A percentile compares a stretch with the other conserved stretches of the same genome.
These are phyloP conservation scores for Thomomys bottae DNA, from an alignment of 2,113 vertebrate species.

Conservation along the genomic window DNA sequence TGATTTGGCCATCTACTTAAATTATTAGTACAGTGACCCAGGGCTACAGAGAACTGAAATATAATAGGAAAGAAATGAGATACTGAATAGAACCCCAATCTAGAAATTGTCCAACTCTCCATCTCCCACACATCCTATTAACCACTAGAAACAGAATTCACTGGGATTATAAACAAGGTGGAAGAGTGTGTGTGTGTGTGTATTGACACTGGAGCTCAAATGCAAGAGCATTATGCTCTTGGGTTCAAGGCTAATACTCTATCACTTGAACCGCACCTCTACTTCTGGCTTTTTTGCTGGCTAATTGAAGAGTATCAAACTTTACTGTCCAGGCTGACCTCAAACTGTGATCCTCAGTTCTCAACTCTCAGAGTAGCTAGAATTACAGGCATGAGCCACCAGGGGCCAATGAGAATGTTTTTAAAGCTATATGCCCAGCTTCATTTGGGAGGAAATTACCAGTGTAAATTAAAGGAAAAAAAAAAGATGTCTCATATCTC, in stretches of 20 bases:
- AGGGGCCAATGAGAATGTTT: no score
- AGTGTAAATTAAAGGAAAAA: constrained; percentile 13
- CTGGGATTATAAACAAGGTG: not conserved
- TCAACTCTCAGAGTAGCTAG: no score
- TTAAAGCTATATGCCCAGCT: not conserved
- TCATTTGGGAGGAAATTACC: not conserved
- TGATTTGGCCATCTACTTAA: not conserved
- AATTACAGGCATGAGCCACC: no score
- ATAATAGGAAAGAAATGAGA: not conserved
- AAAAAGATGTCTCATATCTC: not conserved
- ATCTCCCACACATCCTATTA: not conserved
- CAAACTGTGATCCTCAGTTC: no score
- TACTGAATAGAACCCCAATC: not conserved
- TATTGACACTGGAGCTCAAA: no score
- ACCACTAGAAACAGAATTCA: constrained; percentile 12
- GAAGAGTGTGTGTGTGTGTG: not conserved
- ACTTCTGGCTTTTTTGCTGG: no score
- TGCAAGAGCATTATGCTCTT: no score
- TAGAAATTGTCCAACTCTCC: not conserved
- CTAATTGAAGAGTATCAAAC: no score
- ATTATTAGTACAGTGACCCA: not conserved
- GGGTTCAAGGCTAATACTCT: no score
- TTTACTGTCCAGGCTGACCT: no score
- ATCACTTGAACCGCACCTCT: no score
- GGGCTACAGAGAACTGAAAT: not conserved